Evolutionary conservation across 2,888 invertebrate genomes (phyloP), one percentile per base, ranked within the genome.

Genomic region (Pocota personata): DNA sequence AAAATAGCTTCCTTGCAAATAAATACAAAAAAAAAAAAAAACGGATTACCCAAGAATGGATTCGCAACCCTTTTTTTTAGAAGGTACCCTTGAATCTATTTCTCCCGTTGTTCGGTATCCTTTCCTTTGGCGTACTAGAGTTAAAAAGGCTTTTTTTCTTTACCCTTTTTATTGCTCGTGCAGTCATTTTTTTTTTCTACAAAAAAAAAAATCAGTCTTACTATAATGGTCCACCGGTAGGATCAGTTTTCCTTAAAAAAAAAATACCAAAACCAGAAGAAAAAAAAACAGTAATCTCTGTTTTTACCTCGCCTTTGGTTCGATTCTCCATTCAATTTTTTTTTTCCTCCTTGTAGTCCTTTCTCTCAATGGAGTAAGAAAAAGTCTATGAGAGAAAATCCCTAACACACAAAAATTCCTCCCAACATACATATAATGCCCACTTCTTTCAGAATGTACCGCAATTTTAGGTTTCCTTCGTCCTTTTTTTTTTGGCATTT

Each of bases 1-100:
- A 75, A 84, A 84, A 84, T 80, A 80, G 75, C 84, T 84, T 84
- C 84, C 84, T 71, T 75, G 69, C 80, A 84, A 57, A 80, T 57
- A 80, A 14, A 50, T 16, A 48, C 62, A 67, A 71, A 14, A 48
- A 40, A 32, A 46, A 37, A 69, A n/a, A n/a, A n/a, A n/a, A n/a
- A n/a, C 27, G 83, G 69, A 75, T 84, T 75, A 80, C 64, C 55
- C 46, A 69, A 50, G 46, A 66, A 40, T 19, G 57, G 62, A 84
- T 64, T 78, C 67, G 40, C 46, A 83, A 78, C 72, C 67, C 73
- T 78, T 78, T 67, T 72, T 46, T 55, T 67, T n/a, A n/a, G n/a
- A n/a, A n/a, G 21, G 37, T 66, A 50, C 64, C 40, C 35, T 35
- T 69, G 50, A 50, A 50, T 52, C 32, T 69, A 21, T 62, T 27